These are phyloP conservation scores for Odontophorus gujanensis DNA, from an alignment of 2,113 vertebrate species.

Conservation along the genomic window DNA sequence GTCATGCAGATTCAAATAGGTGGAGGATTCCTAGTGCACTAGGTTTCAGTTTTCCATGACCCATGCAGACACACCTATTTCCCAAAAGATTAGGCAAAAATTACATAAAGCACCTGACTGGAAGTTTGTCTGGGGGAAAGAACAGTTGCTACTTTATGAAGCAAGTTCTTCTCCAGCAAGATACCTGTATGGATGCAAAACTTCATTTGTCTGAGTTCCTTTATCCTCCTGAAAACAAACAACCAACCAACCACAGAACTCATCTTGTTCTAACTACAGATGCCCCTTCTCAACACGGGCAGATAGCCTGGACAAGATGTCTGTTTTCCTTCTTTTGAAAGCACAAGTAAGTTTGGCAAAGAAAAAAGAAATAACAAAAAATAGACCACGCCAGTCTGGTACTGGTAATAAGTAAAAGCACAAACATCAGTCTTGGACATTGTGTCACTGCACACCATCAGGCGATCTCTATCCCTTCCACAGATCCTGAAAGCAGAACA, in stretches of 20 bases:
- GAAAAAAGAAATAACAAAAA: neutral
- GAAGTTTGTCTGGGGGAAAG: neutral
- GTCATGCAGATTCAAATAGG: neutral
- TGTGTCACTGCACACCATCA: neutral
- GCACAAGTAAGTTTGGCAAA: neutral
- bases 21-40: neutral
- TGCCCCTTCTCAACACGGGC: neutral
- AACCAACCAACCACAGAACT: neutral
- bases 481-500: neutral
- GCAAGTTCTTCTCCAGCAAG: neutral
- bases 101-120: accelerated
- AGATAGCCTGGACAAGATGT: neutral
- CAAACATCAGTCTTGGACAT: neutral
- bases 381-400: neutral
- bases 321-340: neutral
- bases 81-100: neutral
- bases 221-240: neutral
- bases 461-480: neutral
- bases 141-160: neutral
- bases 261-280: neutral
- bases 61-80: neutral
- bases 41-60: neutral
- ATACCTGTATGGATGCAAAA: neutral
- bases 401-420: accelerated
- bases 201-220: neutral